phyloP scores from a whole-genome alignment of 2,888 invertebrate species.

The Macaria liturata region DNA sequence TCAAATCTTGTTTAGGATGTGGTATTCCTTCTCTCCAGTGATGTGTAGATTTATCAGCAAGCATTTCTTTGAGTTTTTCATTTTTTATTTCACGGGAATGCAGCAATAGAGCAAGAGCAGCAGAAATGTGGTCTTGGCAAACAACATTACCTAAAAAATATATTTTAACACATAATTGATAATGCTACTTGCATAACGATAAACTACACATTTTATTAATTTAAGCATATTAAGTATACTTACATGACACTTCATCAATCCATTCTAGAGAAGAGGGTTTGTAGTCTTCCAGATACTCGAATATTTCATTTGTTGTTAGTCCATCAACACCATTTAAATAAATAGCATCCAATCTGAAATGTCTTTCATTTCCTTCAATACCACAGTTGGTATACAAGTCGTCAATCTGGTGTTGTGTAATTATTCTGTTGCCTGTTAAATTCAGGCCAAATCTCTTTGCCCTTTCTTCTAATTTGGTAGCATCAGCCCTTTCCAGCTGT shows the following conservation, averaged over 20 bases:
- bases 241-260: slow-evolving; percentile 91
- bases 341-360: slow-evolving; percentile 88
- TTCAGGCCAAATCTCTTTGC: slow-evolving; percentile 74
- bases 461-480: slow-evolving; percentile 69
- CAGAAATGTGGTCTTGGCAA: slow-evolving; percentile 84
- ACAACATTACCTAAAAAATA: slow-evolving; percentile 84
- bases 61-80: slow-evolving; percentile 63
- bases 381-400: slow-evolving; percentile 71
- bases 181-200: too few relatives aligned
- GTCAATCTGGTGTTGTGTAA: slow-evolving; percentile 76
- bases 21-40: slow-evolving; percentile 89
- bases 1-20: slow-evolving; percentile 85
- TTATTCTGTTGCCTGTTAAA: slow-evolving; percentile 66
- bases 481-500: slow-evolving; percentile 70
- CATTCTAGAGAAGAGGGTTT: slow-evolving; percentile 91
- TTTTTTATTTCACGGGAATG: slow-evolving; percentile 79
- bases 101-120: slow-evolving; percentile 83
- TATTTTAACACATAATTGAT: too few relatives aligned
- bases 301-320: slow-evolving; percentile 90
- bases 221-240: slow-evolving; percentile 47
- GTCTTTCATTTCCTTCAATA: slow-evolving; percentile 82
- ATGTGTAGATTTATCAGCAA: slow-evolving; percentile 84
- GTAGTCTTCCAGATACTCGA: slow-evolving; percentile 90
- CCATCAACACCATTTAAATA: slow-evolving; percentile 90
- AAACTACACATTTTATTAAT: too few relatives aligned